Percentiles rank a stretch among this genome's conserved stretches.
Evolutionary conservation across 2,888 invertebrate species (phyloP).

Genomic region (Caenorhabditis imperialis): DNA sequence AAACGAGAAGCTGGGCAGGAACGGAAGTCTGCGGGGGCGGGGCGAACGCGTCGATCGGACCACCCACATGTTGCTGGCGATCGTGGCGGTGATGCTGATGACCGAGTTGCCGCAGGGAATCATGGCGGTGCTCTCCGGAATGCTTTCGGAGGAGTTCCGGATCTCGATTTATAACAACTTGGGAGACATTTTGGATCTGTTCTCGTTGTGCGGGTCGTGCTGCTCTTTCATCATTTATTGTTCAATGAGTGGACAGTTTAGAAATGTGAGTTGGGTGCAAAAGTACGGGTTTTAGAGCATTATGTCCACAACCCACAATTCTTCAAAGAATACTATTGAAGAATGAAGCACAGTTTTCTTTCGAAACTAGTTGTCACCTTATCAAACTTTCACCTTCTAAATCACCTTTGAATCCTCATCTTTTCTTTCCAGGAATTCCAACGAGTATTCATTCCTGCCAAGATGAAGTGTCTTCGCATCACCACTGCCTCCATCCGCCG

Average conservation of each 20-base stretch:
- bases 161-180: constrained; percentile 79
- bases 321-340: background rate
- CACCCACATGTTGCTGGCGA: constrained; percentile 80
- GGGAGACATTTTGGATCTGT: constrained; percentile 80
- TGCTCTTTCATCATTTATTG: constrained; percentile 81
- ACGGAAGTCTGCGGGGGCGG: constrained; percentile 52
- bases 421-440: constrained; percentile 72
- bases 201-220: constrained; percentile 80
- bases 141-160: constrained; percentile 77
- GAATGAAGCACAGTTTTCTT: no score
- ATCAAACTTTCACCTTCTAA: no score
- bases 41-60: constrained; percentile 79
- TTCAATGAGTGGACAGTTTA: constrained; percentile 80
- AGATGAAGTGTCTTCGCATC: constrained; percentile 54
- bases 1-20: constrained; percentile 49
- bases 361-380: no score
- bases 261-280: constrained; percentile 76
- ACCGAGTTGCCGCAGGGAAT: constrained; percentile 81
- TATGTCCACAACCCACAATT: background rate
- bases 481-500: constrained; percentile 52
- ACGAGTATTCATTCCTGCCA: constrained; percentile 74
- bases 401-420: background rate
- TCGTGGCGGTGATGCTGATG: constrained; percentile 80
- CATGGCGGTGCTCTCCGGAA: constrained; percentile 79
- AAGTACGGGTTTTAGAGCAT: no score